Base-by-base conservation (phyloP, 2,797 vertebrate genomes). In the Otolemur crassicaudatus region DNA sequence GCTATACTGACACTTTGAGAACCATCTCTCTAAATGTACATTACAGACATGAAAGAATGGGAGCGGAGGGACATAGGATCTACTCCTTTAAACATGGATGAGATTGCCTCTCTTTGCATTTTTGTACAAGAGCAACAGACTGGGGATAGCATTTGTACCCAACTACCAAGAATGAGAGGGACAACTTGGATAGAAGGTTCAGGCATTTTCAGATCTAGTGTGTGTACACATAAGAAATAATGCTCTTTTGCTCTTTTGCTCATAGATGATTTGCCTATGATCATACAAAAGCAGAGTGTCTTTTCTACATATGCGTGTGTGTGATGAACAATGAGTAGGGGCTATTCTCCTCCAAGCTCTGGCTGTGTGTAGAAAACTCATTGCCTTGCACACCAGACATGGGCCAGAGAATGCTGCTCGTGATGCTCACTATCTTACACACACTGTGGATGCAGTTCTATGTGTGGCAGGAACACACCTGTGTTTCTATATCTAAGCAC, bases 41-140 rank as follows among this genome's bases (percentile, higher is more conserved):
- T 80, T 60, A 86, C 79, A 90, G 29, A 58, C 82, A 94, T 79
- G 9, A 86, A 92, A 82, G 67, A 85, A 88, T 65, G 56, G 82
- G 65, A 90, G 1, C 7, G n/a, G 1, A 9, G 37, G 56, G 86
- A 77, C 27, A 16, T 20, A 91, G n/a, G 69, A 34, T 53, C 46
- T 40, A 67, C 43, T 40, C 20, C 80, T 88, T 90, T 83, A 87
- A 89, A 83, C 76, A 83, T 37, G 40, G 37, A 73, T 53, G 25
- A 79, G n/a, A 79, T 67, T 79, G 46, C 53, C 40, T 82, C 43
- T 86, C 84, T 86, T 43, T 73, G 56, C 82, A 67, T 77, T 89
- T 92, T n/a, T 90, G 27, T 69, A 80, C 40, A 83, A 75, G 20
- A 27, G 22, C 67, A 94, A 76, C 49, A 49, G 67, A 61, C 81